Evolutionary conservation across 2,888 invertebrate species (phyloP), one percentile per base, ranked within the genome.

Genomic region (Eustalomyia histrio): DNA sequence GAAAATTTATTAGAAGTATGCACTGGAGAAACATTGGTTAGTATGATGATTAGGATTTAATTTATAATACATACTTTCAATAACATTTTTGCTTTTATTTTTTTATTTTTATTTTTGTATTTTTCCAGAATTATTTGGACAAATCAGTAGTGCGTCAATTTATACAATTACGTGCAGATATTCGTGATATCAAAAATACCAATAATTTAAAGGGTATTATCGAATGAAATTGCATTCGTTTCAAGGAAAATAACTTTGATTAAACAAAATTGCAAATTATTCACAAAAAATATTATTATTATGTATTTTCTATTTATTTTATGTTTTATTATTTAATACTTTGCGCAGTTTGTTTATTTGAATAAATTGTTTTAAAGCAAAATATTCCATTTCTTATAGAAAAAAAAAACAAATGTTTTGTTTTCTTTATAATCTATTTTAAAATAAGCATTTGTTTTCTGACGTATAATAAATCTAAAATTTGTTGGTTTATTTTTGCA

Each of bases 1-100:
- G 98, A 98, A 91, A 99, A 99, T 92, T 92, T 99, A 85, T 95
- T 96, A 88, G 97, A 98, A 92, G 97, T 99, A 83, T 97, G 97
- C 91, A 95, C 95, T 63, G 97, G 97, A 33, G 98, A 98, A 90
- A 97, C 97, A 68, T 92, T 98, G 93, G 98, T 98, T 91, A 65
- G 65, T 65, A 60, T 58, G 50, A 60, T 58, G 50, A 33, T 18
- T 7, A 29, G 24, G 35, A 68, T 12, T 35, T n/a, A 47, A 47
- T 47, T 55, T 9, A 47, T 21, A 33, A 50, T 65, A 60, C 21
- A 50, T 65, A 60, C 21, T 58, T 18, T 39, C 55, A 67, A 55
- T 57, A 10, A 12, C 79, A 35, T 60, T 10, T 81, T 60, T 72
- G 83, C 86, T n/a, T n/a, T n/a, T n/a, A n/a, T n/a, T n/a, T n/a